Evolutionary conservation across 2,113 vertebrate species (phyloP).

Genomic region (mouse (Mus musculus)): DNA sequence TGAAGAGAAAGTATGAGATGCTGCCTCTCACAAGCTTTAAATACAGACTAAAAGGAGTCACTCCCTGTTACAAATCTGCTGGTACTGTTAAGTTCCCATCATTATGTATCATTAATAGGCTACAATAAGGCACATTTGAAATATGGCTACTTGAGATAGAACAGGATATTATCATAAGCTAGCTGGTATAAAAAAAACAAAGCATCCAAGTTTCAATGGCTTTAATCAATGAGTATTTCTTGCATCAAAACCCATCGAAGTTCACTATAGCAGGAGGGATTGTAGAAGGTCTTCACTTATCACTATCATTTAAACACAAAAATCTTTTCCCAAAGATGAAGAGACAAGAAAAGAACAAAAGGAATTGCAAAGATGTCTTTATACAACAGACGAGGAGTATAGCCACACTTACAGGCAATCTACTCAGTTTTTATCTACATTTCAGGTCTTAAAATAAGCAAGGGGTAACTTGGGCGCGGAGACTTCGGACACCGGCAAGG

Average conservation of each 20-base stretch:
- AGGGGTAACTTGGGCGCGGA: too few species aligned
- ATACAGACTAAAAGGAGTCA: not conserved
- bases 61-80: not conserved
- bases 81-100: not conserved
- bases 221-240: constrained; percentile 15
- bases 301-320: not conserved
- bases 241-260: not conserved
- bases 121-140: not conserved
- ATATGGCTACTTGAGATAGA: not conserved
- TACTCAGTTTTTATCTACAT: not conserved
- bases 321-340: not conserved
- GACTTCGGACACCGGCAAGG: too few species aligned
- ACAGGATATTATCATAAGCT: not conserved
- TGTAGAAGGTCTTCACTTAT: not conserved
- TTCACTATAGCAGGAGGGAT: not conserved
- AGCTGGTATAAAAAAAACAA: constrained; percentile 1
- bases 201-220: constrained; percentile 13
- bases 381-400: not conserved
- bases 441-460: not conserved
- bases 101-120: constrained; percentile 21
- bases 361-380: not conserved
- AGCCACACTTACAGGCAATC: not conserved
- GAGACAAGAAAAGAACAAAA: not conserved
- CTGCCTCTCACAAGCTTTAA: not conserved
- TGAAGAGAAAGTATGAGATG: not conserved